Base-by-base conservation (phyloP, 1,140 invertebrate species). In the Magallana gigas region DNA sequence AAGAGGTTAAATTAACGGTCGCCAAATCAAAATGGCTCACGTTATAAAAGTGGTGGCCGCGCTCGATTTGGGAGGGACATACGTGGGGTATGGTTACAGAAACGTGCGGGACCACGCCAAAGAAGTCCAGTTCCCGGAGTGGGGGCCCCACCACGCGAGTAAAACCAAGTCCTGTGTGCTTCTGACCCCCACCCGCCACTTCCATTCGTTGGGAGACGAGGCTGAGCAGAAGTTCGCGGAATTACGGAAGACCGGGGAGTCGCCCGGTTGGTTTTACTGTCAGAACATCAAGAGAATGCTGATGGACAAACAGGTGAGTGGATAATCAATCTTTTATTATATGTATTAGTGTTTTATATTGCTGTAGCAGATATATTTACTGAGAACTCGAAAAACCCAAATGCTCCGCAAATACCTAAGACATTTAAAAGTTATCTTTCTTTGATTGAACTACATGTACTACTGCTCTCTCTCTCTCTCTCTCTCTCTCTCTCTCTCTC, bases 161-260 rank as follows among this genome's bases (percentile, higher is more conserved):
- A 76, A 76, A 76, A 76, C 68, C 12, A 76, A 36, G 36, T 29
- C 68, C 23, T 76, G 68, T 76, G 68, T 36, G 0, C 68, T 76
- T 9, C 23, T 76, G 23, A 76, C 8, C 11, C 68, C 68, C 23
- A 12, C 9, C 8, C 23, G 23, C 12, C 18, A 76, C 6, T 36
- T 76, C 23, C 68, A 76, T 76, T 76, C 68, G 8, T 11, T 76
- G 18, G 68, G 68, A 29, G 1, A 76, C 68, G 68, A 76, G 23
- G 68, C 68, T 11, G 68, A 76, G 8, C 23, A 29, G 8, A 76
- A 76, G 36, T 76, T 29, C 23, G 12, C 23, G 23, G 68, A 76
- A 76, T 29, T 76, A 29, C 18, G 2, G 8, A 29, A 29, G 36
- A 36, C 68, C 12, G 68, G 68, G 12, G 68, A 76, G 36, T 29